A percentile compares a stretch with the other conserved stretches of the same genome.
These are phyloP conservation scores for Abrostola tripartita DNA, from an alignment of 2,888 invertebrate species.

Conservation along the genomic window DNA sequence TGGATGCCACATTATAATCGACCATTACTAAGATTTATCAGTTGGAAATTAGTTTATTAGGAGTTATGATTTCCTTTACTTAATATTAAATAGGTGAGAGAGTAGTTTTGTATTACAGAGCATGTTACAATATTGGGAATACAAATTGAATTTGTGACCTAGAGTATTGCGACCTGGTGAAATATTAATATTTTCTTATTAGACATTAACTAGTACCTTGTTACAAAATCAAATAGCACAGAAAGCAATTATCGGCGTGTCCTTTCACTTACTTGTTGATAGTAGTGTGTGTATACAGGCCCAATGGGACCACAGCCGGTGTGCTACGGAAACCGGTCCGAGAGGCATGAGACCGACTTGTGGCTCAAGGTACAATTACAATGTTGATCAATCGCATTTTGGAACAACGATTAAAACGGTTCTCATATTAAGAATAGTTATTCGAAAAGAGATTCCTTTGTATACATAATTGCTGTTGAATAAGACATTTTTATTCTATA, in stretches of 20 bases:
- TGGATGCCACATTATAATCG: constrained; percentile 77
- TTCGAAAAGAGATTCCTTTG: constrained; percentile 40
- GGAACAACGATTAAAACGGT: constrained; percentile 75
- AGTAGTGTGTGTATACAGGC: constrained; percentile 67
- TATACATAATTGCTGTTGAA: constrained; percentile 10
- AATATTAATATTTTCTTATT: constrained; percentile 64
- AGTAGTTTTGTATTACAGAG: not conserved
- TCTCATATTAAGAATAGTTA: constrained; percentile 63
- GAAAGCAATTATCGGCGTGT: constrained; percentile 84
- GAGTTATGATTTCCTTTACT: constrained; percentile 23
- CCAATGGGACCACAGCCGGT: constrained; percentile 82
- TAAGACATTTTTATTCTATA: constrained; percentile 18
- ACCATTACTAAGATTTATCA: constrained; percentile 67
- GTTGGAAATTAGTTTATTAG: constrained; percentile 49
- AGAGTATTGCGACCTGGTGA: constrained; percentile 15
- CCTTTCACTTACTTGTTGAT: constrained; percentile 84
- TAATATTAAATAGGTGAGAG: not conserved
- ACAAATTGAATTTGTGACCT: not conserved
- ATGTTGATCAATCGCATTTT: constrained; percentile 86
- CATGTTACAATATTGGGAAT: not conserved
- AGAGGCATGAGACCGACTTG: constrained; percentile 82
- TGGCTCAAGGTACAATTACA: constrained; percentile 82
- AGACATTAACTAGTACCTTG: constrained; percentile 55
- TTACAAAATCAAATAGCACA: constrained; percentile 80
- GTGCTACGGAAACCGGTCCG: constrained; percentile 82